Evolutionary conservation across 2,113 vertebrate genomes (phyloP).

Genomic region (Petrocephalus microphthalmus): DNA sequence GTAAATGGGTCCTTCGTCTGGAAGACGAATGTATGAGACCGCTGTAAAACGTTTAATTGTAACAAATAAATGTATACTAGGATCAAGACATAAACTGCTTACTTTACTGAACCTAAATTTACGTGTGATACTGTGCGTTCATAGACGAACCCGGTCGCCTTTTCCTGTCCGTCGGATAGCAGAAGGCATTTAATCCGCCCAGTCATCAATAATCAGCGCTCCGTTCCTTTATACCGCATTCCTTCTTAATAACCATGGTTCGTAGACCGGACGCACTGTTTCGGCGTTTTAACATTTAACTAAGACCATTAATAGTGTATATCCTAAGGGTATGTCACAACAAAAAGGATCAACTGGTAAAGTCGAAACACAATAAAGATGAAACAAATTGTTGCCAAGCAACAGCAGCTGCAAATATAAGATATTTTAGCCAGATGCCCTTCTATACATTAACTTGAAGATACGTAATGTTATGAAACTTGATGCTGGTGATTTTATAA

Average conservation of each 20-base stretch:
- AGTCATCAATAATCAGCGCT: not conserved
- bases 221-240: not conserved
- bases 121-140: not conserved
- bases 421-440: not conserved
- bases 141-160: not conserved
- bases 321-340: not conserved
- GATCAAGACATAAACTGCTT: not conserved
- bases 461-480: not conserved
- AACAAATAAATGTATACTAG: not conserved
- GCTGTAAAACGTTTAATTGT: not conserved
- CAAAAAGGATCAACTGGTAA: not conserved
- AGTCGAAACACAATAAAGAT: not conserved
- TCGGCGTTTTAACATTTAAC: not conserved
- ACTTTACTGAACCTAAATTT: not conserved
- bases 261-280: not conserved
- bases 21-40: not conserved
- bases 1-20: too few species aligned
- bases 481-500: not conserved
- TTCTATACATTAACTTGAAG: not conserved
- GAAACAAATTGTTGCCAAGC: conserved; percentile 44
- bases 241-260: not conserved
- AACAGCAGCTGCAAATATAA: conserved; percentile 30
- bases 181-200: not conserved
- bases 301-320: not conserved
- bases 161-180: not conserved